Base-by-base conservation (phyloP, 2,113 vertebrate species). In the Solenodon paradoxus region DNA sequence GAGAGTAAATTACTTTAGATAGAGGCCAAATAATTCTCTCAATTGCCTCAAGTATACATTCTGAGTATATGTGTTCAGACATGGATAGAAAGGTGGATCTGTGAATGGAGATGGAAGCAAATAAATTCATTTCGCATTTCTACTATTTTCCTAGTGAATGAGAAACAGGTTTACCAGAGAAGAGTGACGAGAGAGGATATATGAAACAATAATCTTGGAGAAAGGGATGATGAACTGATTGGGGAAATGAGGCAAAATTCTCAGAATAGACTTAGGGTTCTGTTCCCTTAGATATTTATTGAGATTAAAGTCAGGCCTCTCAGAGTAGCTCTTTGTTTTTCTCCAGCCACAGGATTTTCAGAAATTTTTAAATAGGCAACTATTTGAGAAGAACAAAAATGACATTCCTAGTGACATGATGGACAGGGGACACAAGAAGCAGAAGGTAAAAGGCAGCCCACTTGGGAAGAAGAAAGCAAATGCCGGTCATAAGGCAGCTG, bases 401-500 rank as follows among this genome's bases (percentile, higher is more conserved):
- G 12, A 40, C 30, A 74, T 63, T 64, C 7, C 24, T 7, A 9
- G 11, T 17, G 22, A 80, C 55, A 30, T 35, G 1, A 79, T 35
- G 5, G 2, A 40, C 20, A 24, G 12, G 7, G 22, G 42, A 20
- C 13, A 35, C 13, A 13, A 6, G 5, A 38, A 80, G 69, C 1
- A 47, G 53, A 89, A 79, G 4, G 57, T n/a, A 55, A 51, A 75
- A 32, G 40, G 16, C 8, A 63, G n/a, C 1, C 22, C 24, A 40
- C 0, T 24, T 7, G 24, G 19, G 32, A 88, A 68, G 24, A 90
- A 16, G 10, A 63, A 71, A 7, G 5, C 2, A 35, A 71, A 8
- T 17, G 17, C 13, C 22, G 15, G 15, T 8, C 2, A 30, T 1
- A 0, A 20, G n/a, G 32, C 45, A 5, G 68, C 15, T 12, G 20